Evolutionary conservation across 2,113 vertebrate genomes (phyloP), one percentile per base, ranked within the genome.

Genomic region (Entelurus aequoreus): DNA sequence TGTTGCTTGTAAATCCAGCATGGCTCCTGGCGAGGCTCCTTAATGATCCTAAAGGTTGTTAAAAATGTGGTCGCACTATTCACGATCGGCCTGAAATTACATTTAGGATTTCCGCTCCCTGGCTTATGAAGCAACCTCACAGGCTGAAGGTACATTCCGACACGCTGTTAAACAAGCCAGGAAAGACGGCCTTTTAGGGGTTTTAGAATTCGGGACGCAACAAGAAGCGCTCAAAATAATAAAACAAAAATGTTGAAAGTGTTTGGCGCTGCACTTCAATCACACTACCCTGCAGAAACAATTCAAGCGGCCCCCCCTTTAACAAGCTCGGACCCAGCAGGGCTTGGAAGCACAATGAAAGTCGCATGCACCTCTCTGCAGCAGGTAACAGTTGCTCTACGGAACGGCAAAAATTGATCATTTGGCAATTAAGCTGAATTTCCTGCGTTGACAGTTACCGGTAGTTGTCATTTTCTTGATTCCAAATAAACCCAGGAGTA

Each of bases 211-310:
- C 46, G 38, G 16, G 44, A 21, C 3, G 9, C 16, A 56, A 6
- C 8, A 9, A 56, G 15, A 56, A 15, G 37, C 9, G 16, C 37
- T 21, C 55, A 8, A 38, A 21, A 55, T 8, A 38, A 55, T 38
- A 38, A 15, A 36, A 28, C 42, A 11, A 13, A 40, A 57, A 44
- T 40, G 36, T 37, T 15, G 4, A 21, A 44, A 57, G 55, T 57
- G 55, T 57, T 57, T 57, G 55, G 55, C 55, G n/a, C 36, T 44
- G 40, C 55, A 21, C 55, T 44, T 57, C 55, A 57, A 21, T 57
- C 16, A 57, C 40, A 21, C 36, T 56, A 8, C 55, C 55, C 55
- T 44, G 40, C 40, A 57, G 55, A 44, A 44, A 44, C 38, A 55
- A 55, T 55, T 9, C 36, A 55, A 40, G 15, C 36, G 37, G 14